Percentiles rank a stretch among this genome's conserved stretches.
phyloP scores from a whole-genome alignment of 2,797 vertebrate species.

The Notolabrus celidotus region DNA sequence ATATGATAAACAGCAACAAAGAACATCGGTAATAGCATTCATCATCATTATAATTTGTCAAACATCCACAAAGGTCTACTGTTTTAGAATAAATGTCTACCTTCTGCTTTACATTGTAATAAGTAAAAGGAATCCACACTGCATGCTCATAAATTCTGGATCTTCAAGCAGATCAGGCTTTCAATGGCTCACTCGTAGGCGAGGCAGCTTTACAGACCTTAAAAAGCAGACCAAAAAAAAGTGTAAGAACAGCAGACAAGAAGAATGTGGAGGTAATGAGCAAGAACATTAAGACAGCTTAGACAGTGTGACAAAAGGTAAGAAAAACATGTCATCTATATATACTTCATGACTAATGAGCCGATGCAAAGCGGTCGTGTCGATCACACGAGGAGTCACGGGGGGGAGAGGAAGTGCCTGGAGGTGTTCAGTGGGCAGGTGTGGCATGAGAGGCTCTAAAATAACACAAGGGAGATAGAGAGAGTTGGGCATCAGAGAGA shows the following conservation, averaged over 20 bases:
- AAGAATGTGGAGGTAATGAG: not conserved
- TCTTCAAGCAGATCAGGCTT: conserved; percentile 2
- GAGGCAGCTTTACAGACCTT: conserved; percentile 10
- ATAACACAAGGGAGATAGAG: not conserved
- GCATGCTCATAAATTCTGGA: not conserved
- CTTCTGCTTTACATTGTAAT: not conserved
- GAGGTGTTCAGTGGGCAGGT: conserved; percentile 14
- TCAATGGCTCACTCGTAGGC: not conserved
- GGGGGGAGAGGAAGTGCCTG: conserved; percentile 2
- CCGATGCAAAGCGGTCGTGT: conserved; percentile 21
- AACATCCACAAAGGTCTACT: no score
- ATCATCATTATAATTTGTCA: no score
- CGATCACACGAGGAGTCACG: conserved; percentile 1
- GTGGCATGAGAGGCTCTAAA: conserved; percentile 1
- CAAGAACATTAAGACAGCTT: not conserved
- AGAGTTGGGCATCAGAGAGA: no score
- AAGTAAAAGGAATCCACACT: conserved; percentile 14
- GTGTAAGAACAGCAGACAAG: not conserved
- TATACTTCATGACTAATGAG: conserved; percentile 23
- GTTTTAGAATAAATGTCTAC: no score
- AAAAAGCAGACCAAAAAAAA: not conserved
- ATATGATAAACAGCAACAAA: no score
- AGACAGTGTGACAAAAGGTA: conserved; percentile 12
- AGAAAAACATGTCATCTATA: conserved; percentile 10
- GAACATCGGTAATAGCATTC: no score